These are phyloP conservation scores for Crocodylus rhombifer DNA, from an alignment of 2,797 vertebrate genomes.

Conservation along the genomic window DNA sequence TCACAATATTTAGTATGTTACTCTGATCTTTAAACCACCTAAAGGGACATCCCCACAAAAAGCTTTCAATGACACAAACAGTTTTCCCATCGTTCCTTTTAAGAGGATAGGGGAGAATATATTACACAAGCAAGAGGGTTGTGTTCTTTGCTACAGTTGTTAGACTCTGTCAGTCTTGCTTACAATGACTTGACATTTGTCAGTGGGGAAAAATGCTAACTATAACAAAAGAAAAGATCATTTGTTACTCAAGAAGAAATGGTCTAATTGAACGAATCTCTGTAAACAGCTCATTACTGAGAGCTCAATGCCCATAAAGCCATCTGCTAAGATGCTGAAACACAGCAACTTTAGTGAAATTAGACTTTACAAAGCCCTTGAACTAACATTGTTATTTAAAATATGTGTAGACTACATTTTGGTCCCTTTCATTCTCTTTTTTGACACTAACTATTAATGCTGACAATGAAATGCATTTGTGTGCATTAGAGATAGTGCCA, in stretches of 20 bases:
- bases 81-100: background rate
- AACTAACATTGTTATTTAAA: slow-evolving; percentile 37
- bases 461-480: slow-evolving; percentile 56
- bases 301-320: slow-evolving; percentile 20
- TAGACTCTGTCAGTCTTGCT: background rate
- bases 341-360: slow-evolving; percentile 18
- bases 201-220: background rate
- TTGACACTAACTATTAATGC: slow-evolving; percentile 1
- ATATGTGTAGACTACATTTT: slow-evolving; percentile 1
- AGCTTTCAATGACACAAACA: background rate
- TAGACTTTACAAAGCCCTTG: background rate
- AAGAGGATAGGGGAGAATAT: background rate
- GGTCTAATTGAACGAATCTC: slow-evolving; percentile 46
- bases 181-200: background rate
- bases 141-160: background rate
- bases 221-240: slow-evolving; percentile 3
- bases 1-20: slow-evolving; percentile 23
- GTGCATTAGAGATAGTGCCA: slow-evolving; percentile 27
- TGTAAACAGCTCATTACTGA: slow-evolving; percentile 49
- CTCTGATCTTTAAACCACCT: background rate
- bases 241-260: slow-evolving; percentile 4
- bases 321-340: background rate
- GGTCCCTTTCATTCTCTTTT: slow-evolving; percentile 26
- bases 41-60: background rate
- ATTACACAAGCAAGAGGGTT: background rate